Conservation (phyloP, 2,797 vertebrate genomes). For the Diglossa cyanea region DNA sequence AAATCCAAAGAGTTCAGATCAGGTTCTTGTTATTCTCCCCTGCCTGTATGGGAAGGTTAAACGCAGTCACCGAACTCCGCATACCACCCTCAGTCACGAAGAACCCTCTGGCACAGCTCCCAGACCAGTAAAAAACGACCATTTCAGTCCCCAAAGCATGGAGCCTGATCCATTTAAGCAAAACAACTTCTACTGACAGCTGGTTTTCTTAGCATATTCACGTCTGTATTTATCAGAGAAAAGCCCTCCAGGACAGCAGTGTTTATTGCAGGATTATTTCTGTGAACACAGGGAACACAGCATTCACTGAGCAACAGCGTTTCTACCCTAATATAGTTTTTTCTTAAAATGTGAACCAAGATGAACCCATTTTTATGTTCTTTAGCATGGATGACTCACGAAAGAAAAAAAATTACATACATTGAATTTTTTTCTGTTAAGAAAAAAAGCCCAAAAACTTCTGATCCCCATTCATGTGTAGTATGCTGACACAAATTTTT, state of each 20-base stretch:
- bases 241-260: slow-evolving; percentile 67
- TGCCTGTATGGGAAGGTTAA: slow-evolving; percentile 48
- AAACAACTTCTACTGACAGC: slow-evolving; percentile 71
- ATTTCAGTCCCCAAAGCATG: slow-evolving; percentile 57
- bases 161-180: slow-evolving; percentile 61
- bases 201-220: slow-evolving; percentile 63
- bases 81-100: slow-evolving; percentile 74
- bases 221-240: slow-evolving; percentile 69
- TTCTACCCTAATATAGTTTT: slow-evolving; percentile 46
- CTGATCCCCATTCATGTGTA: not conserved
- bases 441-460: not conserved
- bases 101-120: slow-evolving; percentile 72
- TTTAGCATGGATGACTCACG: not conserved
- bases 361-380: not conserved
- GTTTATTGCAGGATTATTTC: slow-evolving; percentile 74
- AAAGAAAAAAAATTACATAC: not conserved
- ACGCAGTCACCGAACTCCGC: slow-evolving; percentile 65
- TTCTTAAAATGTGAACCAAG: slow-evolving; percentile 36
- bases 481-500: not conserved
- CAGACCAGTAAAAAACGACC: slow-evolving; percentile 69
- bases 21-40: slow-evolving; percentile 52
- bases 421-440: not conserved
- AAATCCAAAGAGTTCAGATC: slow-evolving; percentile 37
- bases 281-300: slow-evolving; percentile 56
- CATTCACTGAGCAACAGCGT: slow-evolving; percentile 39